These are phyloP conservation scores for Branchellion lobata DNA, from an alignment of 2,888 invertebrate genomes.

Conservation along the genomic window DNA sequence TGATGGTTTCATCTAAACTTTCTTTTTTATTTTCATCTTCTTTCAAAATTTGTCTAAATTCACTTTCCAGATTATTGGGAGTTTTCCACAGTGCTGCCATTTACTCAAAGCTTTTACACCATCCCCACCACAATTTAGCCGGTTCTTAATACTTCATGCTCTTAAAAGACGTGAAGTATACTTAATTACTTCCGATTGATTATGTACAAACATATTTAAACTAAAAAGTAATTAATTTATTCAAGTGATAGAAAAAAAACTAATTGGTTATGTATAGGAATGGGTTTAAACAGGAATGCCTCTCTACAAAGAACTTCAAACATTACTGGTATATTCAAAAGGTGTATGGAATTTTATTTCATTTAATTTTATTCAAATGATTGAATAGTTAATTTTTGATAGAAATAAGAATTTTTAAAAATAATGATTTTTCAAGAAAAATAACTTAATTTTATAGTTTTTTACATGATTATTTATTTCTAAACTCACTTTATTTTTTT, in stretches of 20 bases:
- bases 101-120: background rate
- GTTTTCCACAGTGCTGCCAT: background rate
- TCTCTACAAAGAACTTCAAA: slow-evolving; percentile 10
- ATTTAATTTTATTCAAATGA: too few relatives aligned
- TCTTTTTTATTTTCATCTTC: background rate
- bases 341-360: too few relatives aligned
- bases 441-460: too few relatives aligned
- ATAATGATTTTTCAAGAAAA: too few relatives aligned
- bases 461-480: too few relatives aligned
- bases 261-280: background rate
- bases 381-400: too few relatives aligned
- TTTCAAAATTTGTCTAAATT: slow-evolving; percentile 15
- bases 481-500: too few relatives aligned
- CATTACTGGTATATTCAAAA: too few relatives aligned
- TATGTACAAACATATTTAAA: background rate
- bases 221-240: background rate
- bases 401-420: too few relatives aligned
- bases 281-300: slow-evolving; percentile 19
- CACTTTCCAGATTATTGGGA: background rate
- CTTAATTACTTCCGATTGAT: background rate
- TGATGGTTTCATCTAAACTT: background rate
- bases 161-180: background rate
- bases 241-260: background rate
- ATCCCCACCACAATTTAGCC: slow-evolving; percentile 2
- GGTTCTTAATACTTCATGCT: background rate